Conservation (phyloP, 2,113 vertebrate genomes). For the Rhipidura dahli region DNA sequence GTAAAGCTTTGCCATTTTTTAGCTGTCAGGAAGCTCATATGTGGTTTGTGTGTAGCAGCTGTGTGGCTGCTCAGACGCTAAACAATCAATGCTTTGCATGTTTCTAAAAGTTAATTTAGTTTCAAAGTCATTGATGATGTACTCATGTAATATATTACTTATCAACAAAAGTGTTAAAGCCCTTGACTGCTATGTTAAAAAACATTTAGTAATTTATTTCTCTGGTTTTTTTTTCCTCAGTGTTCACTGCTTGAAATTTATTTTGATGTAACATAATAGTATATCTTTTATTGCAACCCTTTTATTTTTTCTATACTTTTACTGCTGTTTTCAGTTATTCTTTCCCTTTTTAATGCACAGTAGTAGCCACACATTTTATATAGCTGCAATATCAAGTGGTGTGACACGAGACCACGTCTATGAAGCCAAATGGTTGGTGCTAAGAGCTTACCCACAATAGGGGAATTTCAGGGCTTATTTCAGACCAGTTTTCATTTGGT, state of each 20-base stretch:
- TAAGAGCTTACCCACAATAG: not conserved
- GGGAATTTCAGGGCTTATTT: not conserved
- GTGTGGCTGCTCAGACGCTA: not conserved
- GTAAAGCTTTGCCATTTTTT: not conserved
- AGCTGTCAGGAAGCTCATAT: not conserved
- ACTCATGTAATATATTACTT: not conserved
- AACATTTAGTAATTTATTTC: not conserved
- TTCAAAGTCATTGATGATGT: not conserved
- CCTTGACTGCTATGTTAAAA: not conserved
- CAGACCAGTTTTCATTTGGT: not conserved
- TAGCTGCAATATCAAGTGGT: not conserved
- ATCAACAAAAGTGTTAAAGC: not conserved
- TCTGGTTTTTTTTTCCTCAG: not conserved
- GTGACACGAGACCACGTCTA: rapidly evolving
- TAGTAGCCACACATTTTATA: not conserved
- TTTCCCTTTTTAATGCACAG: not conserved
- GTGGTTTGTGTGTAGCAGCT: not conserved
- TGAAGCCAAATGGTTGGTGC: not conserved
- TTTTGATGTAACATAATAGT: not conserved
- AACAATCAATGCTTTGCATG: not conserved
- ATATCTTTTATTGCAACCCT: not conserved
- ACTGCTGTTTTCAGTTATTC: not conserved
- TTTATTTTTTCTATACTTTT: not conserved
- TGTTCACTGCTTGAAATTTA: not conserved
- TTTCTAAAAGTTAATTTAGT: not conserved